Percentiles rank a stretch among this genome's conserved stretches.
Conservation (phyloP, 37 sponge, comb jelly and placozoan species). For the Ephydatia muelleri region DNA sequence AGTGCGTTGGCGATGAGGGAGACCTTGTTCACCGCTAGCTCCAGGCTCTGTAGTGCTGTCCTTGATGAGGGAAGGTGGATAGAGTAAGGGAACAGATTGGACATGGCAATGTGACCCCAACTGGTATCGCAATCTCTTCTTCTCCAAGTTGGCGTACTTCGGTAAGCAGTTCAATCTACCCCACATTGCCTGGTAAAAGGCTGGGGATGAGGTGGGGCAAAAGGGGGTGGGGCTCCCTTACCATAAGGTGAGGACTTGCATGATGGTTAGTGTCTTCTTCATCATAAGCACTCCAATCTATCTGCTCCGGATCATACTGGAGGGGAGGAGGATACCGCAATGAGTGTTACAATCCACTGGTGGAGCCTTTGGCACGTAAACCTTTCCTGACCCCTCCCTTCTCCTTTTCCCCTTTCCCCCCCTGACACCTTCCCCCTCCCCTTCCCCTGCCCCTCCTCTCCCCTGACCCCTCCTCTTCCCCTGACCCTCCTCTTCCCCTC, state of each 20-base stretch:
- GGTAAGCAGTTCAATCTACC: conserved; percentile 45
- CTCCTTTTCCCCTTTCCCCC: no score
- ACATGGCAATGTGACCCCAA: neutral
- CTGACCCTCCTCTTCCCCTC: no score
- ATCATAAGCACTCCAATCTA: conserved; percentile 41
- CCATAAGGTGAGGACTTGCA: conserved; percentile 66
- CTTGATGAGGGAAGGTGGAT: neutral
- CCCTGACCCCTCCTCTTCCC: no score
- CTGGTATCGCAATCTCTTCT: neutral
- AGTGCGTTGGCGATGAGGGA: conserved; percentile 49
- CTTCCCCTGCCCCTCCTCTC: no score
- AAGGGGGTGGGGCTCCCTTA: no score
- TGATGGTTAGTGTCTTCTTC: conserved; percentile 62
- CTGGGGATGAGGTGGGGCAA: neutral
- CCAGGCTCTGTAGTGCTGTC: conserved; percentile 43
- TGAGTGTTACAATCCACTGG: no score
- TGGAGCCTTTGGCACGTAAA: no score
- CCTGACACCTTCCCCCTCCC: no score
- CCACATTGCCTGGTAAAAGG: conserved; percentile 49
- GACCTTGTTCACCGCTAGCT: conserved; percentile 61
- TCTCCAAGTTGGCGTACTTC: conserved; percentile 3
- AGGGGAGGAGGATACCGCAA: neutral
- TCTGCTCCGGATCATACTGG: neutral
- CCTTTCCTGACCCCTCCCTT: no score
- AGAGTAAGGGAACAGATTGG: no score